Base-by-base conservation (phyloP, 2,888 invertebrate genomes). In the Pseudococcus jackbeardsleyi region DNA sequence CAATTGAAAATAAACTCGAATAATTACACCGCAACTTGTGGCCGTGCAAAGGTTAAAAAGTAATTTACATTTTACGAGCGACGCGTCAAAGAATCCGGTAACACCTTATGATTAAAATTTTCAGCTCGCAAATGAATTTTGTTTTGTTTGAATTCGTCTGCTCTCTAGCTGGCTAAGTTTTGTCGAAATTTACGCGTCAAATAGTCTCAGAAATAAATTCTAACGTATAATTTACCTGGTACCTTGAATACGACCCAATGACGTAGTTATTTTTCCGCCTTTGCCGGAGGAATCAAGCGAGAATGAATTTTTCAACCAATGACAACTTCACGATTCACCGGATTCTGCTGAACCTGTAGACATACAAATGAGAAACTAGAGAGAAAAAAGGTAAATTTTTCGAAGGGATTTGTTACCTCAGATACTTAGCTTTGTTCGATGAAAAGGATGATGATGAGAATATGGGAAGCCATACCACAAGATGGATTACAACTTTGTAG, bases 51-150 rank as follows among this genome's bases (percentile, higher is more conserved):
- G 42, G 39, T 42, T 42, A 79, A 79, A 79, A 79, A 42, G 79
- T 79, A 79, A 79, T 79, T 79, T 79, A 46, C 79, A 79, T 79
- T 26, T 79, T 42, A 79, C 79, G 15, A 79, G 72, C 42, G n/a
- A 42, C 33, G 12, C 68, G 26, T 72, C 68, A 72, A 72, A 72
- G 79, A 42, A 79, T n/a, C 42, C 79, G 79, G n/a, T 33, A 46
- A 79, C 79, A 42, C 42, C 42, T 79, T 79, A 79, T 79, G 79
- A 79, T 79, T 79, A 79, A 42, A 79, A 79, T 79, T 79, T 39
- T 42, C 79, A 79, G 42, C 42, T 42, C 7, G 42, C 79, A 19
- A 79, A 79, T 79, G 42, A 79, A 79, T 72, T 72, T 72, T 72
- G 68, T 72, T 72, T 72, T 72, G 68, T 72, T 72, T 72, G 68